Percentiles rank a stretch among this genome's conserved stretches.
These are phyloP conservation scores for Caenorhabditis panamensis DNA, from an alignment of 2,888 invertebrate genomes.

Conservation along the genomic window DNA sequence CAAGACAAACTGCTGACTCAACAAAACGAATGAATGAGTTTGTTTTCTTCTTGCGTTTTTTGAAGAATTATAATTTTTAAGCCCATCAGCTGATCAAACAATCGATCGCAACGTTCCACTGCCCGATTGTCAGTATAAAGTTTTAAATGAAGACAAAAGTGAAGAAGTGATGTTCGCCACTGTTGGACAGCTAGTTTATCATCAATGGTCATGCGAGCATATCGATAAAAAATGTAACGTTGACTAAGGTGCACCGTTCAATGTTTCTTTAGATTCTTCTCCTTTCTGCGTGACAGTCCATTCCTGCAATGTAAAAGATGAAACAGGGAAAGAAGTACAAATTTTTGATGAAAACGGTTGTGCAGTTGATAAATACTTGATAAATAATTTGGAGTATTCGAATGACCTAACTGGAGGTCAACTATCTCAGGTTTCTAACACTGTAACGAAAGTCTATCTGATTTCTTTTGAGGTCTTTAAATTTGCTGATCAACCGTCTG, in stretches of 20 bases:
- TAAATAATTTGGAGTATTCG: constrained; percentile 78
- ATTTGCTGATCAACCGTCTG: constrained; percentile 78
- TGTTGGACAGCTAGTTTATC: constrained; percentile 76
- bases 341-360: constrained; percentile 80
- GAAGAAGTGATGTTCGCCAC: constrained; percentile 76
- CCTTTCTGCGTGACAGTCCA: constrained; percentile 79
- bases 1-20: not conserved
- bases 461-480: constrained; percentile 76
- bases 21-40: constrained; percentile 35
- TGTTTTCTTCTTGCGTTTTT: not conserved
- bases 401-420: constrained; percentile 76
- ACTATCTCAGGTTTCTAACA: constrained; percentile 63
- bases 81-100: too few species aligned
- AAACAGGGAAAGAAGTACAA: constrained; percentile 73
- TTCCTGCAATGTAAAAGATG: constrained; percentile 77
- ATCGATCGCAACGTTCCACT: constrained; percentile 72
- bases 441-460: not conserved
- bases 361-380: constrained; percentile 75
- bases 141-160: constrained; percentile 63
- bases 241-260: not conserved
- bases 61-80: too few species aligned
- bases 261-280: constrained; percentile 56
- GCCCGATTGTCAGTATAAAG: constrained; percentile 73
- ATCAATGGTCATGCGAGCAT: constrained; percentile 75
- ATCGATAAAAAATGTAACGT: constrained; percentile 26